Percentiles rank a stretch among this genome's conserved stretches.
phyloP scores from a whole-genome alignment of 1,140 invertebrate genomes.

The Aphis gossypii region DNA sequence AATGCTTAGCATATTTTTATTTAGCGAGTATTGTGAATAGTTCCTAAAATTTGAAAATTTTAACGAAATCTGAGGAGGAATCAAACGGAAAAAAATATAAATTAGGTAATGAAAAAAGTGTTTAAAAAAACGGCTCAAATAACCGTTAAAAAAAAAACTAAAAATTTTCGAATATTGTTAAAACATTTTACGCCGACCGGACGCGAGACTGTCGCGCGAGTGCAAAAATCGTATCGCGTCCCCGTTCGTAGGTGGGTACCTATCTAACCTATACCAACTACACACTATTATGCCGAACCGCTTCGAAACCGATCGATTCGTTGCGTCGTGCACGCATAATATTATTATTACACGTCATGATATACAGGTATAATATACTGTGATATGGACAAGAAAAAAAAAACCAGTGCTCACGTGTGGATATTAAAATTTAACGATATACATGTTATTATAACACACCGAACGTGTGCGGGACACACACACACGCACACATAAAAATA shows the following conservation, averaged over 20 bases:
- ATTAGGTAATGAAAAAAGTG: too few relatives aligned
- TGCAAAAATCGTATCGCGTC: neutral
- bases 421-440: slow-evolving; percentile 10
- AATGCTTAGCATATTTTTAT: too few relatives aligned
- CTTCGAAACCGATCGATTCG: neutral
- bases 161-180: neutral
- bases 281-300: neutral
- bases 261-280: neutral
- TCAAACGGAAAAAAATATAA: neutral
- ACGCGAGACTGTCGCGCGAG: too few relatives aligned
- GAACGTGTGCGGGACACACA: neutral
- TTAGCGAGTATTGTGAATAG: too few relatives aligned
- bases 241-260: too few relatives aligned
- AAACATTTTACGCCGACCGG: too few relatives aligned
- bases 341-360: neutral
- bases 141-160: neutral
- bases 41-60: too few relatives aligned
- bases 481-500: neutral
- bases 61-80: neutral
- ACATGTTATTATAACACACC: neutral
- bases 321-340: neutral
- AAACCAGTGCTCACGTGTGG: neutral
- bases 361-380: neutral
- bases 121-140: neutral
- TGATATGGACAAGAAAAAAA: neutral